These are phyloP conservation scores for Apaloderma vittatum DNA, from an alignment of 2,113 vertebrate species.

Conservation along the genomic window DNA sequence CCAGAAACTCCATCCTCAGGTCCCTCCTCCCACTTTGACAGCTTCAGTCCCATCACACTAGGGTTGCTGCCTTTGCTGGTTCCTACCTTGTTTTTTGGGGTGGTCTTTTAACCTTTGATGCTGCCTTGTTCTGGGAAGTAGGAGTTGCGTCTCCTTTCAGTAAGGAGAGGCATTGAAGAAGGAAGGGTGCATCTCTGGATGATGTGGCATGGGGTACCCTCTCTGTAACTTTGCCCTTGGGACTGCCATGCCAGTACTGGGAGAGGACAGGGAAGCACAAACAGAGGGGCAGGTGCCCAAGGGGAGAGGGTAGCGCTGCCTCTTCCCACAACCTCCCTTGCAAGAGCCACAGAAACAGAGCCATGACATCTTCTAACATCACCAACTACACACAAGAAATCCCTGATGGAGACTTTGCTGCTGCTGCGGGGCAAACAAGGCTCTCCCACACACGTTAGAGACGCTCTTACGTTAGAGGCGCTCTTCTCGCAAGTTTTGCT, in stretches of 20 bases:
- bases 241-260: neutral
- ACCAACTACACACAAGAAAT: neutral
- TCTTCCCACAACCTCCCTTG: neutral
- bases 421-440: neutral
- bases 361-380: neutral
- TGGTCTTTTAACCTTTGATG: neutral
- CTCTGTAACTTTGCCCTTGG: neutral
- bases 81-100: neutral
- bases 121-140: neutral
- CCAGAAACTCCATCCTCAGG: neutral
- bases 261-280: neutral
- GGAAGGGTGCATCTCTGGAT: neutral
- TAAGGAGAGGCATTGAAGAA: neutral
- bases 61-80: neutral
- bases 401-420: neutral
- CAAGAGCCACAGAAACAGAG: neutral
- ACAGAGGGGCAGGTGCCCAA: neutral
- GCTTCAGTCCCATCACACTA: neutral
- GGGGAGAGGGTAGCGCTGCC: neutral
- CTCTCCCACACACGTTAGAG: neutral
- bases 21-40: neutral
- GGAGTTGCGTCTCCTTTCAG: neutral
- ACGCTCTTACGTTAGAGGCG: neutral
- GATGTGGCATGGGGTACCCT: accelerated
- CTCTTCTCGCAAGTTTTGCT: neutral